Evolutionary conservation across 1,140 invertebrate species (phyloP), one percentile per base, ranked within the genome.

Genomic region (Bombus consobrinus): DNA sequence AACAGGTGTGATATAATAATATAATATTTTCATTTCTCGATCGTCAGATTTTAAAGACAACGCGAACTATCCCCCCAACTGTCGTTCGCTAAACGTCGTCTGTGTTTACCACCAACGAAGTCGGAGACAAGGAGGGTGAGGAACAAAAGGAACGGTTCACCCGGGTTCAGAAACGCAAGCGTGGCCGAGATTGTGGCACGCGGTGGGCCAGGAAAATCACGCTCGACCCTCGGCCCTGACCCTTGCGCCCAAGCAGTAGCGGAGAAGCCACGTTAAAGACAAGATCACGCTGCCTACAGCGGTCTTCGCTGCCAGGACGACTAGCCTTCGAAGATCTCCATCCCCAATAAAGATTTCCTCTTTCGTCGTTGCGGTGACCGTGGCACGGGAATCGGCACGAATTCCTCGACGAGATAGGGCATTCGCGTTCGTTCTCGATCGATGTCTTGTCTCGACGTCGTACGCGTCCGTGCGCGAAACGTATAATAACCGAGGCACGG

Each of bases 161-260:
- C 72, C 39, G 34, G 66, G 57, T 53, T 53, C 47, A 73, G 88
- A 87, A 89, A 81, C 84, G 76, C 47, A 87, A 89, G 88, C 85
- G 62, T 87, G 78, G 69, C 75, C 43, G 79, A 68, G 81, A 62
- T 59, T 86, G 69, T 39, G 32, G 73, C 78, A 89, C 88, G 75
- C 88, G 88, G 73, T 84, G 85, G 88, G 85, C 88, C 89, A 89
- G 81, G 89, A 87, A 90, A 90, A 90, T 89, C 89, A 89, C 89
- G 89, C 74, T 90, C 85, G 89, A 89, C 88, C 88, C 62, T 68
- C 77, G 88, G 64, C 85, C 73, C 39, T 89, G 88, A 90, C 88
- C 88, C 68, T 25, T 39, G 66, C 6, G 59, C 37, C 15, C 66
- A 34, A 41, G 77, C 81, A 66, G 81, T 90, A 89, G 76, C 88